phyloP scores from a whole-genome alignment of 2,797 vertebrate species.

The Enteromius trimaculatus region DNA sequence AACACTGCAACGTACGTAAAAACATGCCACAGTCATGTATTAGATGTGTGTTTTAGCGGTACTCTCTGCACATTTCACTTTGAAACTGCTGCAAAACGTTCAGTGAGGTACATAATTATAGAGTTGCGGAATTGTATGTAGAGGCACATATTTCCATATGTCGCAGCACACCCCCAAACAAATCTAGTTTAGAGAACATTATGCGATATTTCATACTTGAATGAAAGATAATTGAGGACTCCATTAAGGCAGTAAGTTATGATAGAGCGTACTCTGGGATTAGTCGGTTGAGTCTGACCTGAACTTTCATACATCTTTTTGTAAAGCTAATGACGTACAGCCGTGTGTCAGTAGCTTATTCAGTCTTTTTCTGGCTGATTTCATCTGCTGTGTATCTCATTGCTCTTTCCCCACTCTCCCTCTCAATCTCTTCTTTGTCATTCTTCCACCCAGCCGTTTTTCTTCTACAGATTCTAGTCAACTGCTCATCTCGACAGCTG shows the following conservation, averaged over 20 bases:
- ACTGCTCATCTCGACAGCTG: constrained; percentile 48
- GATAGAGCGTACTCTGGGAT: constrained; percentile 10
- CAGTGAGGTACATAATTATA: too few relatives aligned
- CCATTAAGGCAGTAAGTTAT: background rate
- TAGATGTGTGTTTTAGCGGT: too few relatives aligned
- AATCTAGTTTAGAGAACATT: background rate
- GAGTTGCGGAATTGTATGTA: too few relatives aligned
- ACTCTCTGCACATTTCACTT: too few relatives aligned
- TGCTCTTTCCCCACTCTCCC: constrained; percentile 3
- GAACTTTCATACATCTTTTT: constrained; percentile 50
- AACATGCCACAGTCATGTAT: too few relatives aligned
- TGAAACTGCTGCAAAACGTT: too few relatives aligned
- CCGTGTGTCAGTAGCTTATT: constrained; percentile 47
- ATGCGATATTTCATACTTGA: background rate
- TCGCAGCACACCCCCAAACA: too few relatives aligned
- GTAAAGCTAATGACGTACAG: constrained; percentile 38
- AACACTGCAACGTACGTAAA: too few relatives aligned
- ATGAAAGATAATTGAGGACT: background rate
- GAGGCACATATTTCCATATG: too few relatives aligned
- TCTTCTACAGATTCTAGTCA: constrained; percentile 32
- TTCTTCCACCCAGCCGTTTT: constrained; percentile 7
- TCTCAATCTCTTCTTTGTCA: background rate
- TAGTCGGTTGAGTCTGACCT: constrained; percentile 46
- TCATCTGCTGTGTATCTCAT: constrained; percentile 28
- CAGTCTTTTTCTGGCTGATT: constrained; percentile 47